A percentile compares a stretch with the other conserved stretches of the same genome.
phyloP scores from a whole-genome alignment of 2,888 invertebrate genomes.

The Pammene fasciana region DNA sequence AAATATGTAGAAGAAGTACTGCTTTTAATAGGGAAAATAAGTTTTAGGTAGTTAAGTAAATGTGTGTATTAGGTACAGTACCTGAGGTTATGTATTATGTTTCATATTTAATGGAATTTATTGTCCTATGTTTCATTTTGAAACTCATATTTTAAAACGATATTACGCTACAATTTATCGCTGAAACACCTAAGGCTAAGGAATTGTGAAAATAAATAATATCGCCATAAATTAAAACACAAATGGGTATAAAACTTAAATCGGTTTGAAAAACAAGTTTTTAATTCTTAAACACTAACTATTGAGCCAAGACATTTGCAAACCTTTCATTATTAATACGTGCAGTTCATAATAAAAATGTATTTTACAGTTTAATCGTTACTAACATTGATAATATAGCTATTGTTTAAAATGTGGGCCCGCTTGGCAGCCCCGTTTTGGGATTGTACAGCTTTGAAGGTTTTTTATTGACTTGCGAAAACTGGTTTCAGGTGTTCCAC shows the following conservation, averaged over 20 bases:
- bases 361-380: slow-evolving; percentile 2
- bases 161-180: neutral
- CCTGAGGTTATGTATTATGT: slow-evolving; percentile 38
- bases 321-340: neutral
- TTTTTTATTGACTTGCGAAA: neutral
- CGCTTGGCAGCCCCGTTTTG: too few relatives aligned
- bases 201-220: neutral
- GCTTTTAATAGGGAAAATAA: too few relatives aligned
- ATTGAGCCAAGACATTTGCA: slow-evolving; percentile 29
- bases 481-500: too few relatives aligned
- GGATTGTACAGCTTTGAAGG: too few relatives aligned
- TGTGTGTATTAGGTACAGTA: neutral
- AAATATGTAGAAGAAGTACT: too few relatives aligned
- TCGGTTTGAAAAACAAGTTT: neutral
- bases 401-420: too few relatives aligned
- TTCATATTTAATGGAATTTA: slow-evolving; percentile 46
- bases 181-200: neutral
- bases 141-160: slow-evolving; percentile 33
- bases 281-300: neutral
- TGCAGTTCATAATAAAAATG: slow-evolving; percentile 21
- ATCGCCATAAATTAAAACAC: neutral
- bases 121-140: slow-evolving; percentile 52
- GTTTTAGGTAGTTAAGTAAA: neutral
- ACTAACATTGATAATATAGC: too few relatives aligned
- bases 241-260: neutral